Percentiles rank a stretch among this genome's conserved stretches.
These are phyloP conservation scores for Nephrotoma guestfalica DNA, from an alignment of 2,888 invertebrate species.

Conservation along the genomic window DNA sequence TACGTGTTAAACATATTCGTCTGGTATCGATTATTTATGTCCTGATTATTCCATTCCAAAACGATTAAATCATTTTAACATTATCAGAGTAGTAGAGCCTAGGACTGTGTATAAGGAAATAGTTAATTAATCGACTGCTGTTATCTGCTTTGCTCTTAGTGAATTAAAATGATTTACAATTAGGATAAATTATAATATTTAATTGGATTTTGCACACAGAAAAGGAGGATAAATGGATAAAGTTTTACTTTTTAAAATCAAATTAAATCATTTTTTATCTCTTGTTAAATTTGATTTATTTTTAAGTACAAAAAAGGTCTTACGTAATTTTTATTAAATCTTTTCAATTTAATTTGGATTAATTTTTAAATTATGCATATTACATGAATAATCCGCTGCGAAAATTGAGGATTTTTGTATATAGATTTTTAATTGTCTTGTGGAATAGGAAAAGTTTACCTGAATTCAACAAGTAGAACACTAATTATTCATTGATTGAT, in stretches of 20 bases:
- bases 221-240: not conserved
- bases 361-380: not conserved
- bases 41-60: too few relatives aligned
- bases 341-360: not conserved
- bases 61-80: not conserved
- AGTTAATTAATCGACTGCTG: not conserved
- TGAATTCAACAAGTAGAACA: not conserved
- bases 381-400: not conserved
- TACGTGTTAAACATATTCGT: too few relatives aligned
- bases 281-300: not conserved
- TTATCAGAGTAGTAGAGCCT: not conserved
- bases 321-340: not conserved
- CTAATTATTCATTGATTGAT: too few relatives aligned
- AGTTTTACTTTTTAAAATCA: too few relatives aligned
- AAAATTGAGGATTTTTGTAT: not conserved
- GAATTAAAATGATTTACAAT: not conserved
- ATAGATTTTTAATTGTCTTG: not conserved
- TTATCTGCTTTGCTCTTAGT: not conserved
- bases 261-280: too few relatives aligned
- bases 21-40: not conserved
- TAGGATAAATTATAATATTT: not conserved
- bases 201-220: not conserved
- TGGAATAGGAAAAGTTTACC: not conserved
- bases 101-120: not conserved
- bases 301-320: not conserved